Evolutionary conservation across 2,888 invertebrate genomes (phyloP), one percentile per base, ranked within the genome.

Genomic region (Deilephila porcellus): DNA sequence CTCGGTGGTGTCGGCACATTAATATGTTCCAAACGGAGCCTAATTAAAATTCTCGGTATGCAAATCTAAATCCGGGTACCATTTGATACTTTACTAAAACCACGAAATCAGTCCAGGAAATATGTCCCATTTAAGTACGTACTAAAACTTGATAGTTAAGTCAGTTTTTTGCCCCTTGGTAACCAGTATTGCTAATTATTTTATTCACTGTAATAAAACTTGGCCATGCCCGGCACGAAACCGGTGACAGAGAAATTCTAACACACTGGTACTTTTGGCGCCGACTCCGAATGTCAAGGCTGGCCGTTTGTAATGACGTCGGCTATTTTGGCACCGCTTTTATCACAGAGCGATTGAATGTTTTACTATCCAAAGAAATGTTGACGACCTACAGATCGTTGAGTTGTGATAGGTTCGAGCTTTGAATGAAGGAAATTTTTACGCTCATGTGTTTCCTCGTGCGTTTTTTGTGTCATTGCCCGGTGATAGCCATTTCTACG

Each of bases 281-380:
- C 19, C 72, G 56, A 32, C 52, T 20, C 19, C 72, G 37, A 72
- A 72, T 82, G 82, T 78, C 83, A 82, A 82, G 83, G 83, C 53
- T 75, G 60, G 56, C 59, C 8, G 59, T 72, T 64, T 75, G 75
- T 81, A 75, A 73, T 73, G 77, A 74, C 74, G 70, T 7, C 11
- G 76, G 70, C 76, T 72, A 72, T 72, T 72, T 20, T 45, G 56
- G 56, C 62, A 45, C 63, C n/a, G 20, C 29, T 17, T 32, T 72
- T 72, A 72, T 56, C 34, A 20, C 8, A 20, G 52, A n/a, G 34
- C 14, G 17, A 67, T 67, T 25, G 45, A 45, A 45, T 25, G 52
- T 52, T 25, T 52, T 67, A 67, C 45, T 25, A 52, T 67, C 45
- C 20, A 17, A 4, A 64, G 45, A 64, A 37, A 56, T 56, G 56